These are phyloP conservation scores for Catostylus mosaicus DNA, from an alignment of 30 jellyfish, hydroid and myxozoan genomes.

Conservation along the genomic window DNA sequence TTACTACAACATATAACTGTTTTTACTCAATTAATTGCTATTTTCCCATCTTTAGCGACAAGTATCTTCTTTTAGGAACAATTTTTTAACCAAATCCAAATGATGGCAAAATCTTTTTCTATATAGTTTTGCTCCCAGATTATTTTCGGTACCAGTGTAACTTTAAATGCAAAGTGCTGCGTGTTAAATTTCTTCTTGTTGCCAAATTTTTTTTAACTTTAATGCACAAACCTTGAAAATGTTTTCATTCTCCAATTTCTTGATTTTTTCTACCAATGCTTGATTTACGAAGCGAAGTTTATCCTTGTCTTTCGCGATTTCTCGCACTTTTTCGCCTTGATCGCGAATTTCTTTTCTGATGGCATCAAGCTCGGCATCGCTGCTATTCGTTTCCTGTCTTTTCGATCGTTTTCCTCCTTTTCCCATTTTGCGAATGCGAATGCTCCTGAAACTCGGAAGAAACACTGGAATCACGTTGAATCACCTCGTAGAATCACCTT, in stretches of 20 bases:
- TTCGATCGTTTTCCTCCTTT: neutral
- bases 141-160: too few species aligned
- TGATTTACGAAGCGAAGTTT: neutral
- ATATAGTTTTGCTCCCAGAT: too few species aligned
- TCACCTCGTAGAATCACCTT: neutral
- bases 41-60: too few species aligned
- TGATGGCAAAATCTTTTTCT: too few species aligned
- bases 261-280: neutral
- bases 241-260: neutral
- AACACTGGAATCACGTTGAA: too few species aligned
- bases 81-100: too few species aligned
- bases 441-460: too few species aligned
- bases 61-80: neutral
- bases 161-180: too few species aligned
- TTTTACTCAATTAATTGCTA: too few species aligned
- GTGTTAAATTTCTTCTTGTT: too few species aligned
- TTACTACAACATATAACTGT: too few species aligned
- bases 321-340: neutral
- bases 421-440: neutral
- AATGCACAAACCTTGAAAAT: neutral
- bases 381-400: neutral
- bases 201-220: neutral
- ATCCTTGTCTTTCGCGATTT: neutral
- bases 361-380: neutral
- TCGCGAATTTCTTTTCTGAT: neutral